Percentiles rank a stretch among this genome's conserved stretches.
Conservation (phyloP, 1,140 invertebrate species). For the Ectropis grisescens region DNA sequence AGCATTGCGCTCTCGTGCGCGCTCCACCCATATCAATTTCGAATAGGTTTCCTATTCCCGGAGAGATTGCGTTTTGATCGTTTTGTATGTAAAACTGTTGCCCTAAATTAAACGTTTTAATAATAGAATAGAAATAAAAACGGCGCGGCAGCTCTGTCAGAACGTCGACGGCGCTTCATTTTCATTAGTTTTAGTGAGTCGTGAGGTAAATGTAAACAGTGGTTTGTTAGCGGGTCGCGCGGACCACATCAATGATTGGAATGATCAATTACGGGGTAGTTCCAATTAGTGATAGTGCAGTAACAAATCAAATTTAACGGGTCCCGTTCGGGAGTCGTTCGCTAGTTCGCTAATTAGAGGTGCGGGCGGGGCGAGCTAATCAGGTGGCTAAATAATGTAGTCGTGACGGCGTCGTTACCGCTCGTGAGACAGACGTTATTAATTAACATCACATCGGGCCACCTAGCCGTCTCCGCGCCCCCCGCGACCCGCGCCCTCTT, state of each 20-base stretch:
- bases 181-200: conserved; percentile 21
- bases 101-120: conserved; percentile 67
- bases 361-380: conserved; percentile 49
- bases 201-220: no score
- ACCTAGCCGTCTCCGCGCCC: conserved; percentile 3
- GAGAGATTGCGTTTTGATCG: conserved; percentile 65
- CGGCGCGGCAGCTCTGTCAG: conserved; percentile 34
- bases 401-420: conserved; percentile 63
- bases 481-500: conserved; percentile 4
- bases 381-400: conserved; percentile 68
- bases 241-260: no score
- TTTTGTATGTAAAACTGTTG: conserved; percentile 67
- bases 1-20: no score
- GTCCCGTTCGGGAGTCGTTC: conserved; percentile 36
- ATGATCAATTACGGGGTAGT: conserved; percentile 26
- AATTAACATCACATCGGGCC: conserved; percentile 55
- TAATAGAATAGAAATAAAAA: conserved; percentile 67
- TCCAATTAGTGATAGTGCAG: conserved; percentile 58
- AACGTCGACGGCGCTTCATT: conserved; percentile 38
- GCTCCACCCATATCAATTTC: conserved; percentile 69
- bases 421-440: conserved; percentile 67
- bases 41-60: conserved; percentile 63
- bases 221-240: no score
- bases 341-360: conserved; percentile 59
- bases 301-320: conserved; percentile 54